phyloP scores from a whole-genome alignment of 1,140 invertebrate genomes.

The Lineus longissimus region DNA sequence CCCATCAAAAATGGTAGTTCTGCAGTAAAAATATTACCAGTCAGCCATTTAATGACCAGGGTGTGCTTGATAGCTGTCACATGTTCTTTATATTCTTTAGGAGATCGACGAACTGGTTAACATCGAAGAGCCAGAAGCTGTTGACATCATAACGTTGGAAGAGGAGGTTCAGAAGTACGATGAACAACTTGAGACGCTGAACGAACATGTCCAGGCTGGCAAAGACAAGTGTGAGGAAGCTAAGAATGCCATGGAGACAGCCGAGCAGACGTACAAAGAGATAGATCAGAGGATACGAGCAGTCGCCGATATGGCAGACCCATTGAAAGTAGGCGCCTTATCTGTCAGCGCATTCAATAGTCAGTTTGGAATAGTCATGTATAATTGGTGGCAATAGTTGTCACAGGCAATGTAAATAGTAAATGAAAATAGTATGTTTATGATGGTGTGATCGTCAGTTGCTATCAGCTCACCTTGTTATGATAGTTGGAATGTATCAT shows the following conservation, averaged over 20 bases:
- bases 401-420: too few species aligned
- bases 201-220: conserved; percentile 21
- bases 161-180: conserved; percentile 60
- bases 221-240: conserved; percentile 16
- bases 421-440: too few species aligned
- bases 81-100: conserved; percentile 23
- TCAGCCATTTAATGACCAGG: too few species aligned
- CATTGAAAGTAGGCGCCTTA: conserved; percentile 39
- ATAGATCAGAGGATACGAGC: conserved; percentile 32
- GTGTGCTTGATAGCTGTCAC: too few species aligned
- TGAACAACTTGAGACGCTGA: conserved; percentile 31
- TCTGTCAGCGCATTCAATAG: neutral
- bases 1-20: too few species aligned
- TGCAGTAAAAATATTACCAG: too few species aligned
- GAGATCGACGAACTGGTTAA: conserved; percentile 42
- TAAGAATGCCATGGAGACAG: conserved; percentile 20
- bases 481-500: too few species aligned
- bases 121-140: conserved; percentile 45
- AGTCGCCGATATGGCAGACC: conserved; percentile 33
- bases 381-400: too few species aligned
- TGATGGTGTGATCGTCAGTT: too few species aligned
- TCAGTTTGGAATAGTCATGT: too few species aligned
- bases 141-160: conserved; percentile 47
- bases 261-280: conserved; percentile 24
- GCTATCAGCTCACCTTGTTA: too few species aligned